Base-by-base conservation (phyloP, 1,140 invertebrate species). In the Penaeus vannamei region DNA sequence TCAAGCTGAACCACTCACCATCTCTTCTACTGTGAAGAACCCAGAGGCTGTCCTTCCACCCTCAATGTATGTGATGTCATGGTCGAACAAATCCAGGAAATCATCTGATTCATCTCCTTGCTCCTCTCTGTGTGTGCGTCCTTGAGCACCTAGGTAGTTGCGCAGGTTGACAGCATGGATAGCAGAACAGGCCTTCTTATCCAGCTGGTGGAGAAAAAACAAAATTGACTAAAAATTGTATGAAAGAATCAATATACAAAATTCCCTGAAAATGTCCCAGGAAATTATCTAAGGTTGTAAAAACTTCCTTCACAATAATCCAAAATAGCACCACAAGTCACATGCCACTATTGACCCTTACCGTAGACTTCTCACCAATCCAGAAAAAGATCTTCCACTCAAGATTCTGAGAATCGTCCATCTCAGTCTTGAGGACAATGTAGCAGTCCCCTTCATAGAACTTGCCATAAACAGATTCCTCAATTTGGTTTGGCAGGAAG, bases 391-490 rank as follows among this genome's bases (percentile, higher is more conserved):
- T 99, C 92, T 98, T 95, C 97, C 98, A 99, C 84, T 95, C 95
- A 0, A 99, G 93, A 84, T 96, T 96, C 76, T 97, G 97, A 91
- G 96, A 95, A 61, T 98, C 93, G 93, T 99, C 98, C 59, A 96
- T 93, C 62, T 94, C 95, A 0, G 99, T 99, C 93, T 99, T 98
- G 76, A 99, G 93, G 85, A 99, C 95, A 91, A 99, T 99, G 92
- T 99, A 99, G 93, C 98, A 99, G 93, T 99, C 99, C 23, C 97
- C 99, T 94, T 99, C 98, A 93, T 99, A 99, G 93, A 99, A 99
- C 93, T 99, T 99, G 14, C 99, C 99, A 94, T 99, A 96, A 0
- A 97, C 95, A 20, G 96, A 97, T 95, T 97, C 95, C 88, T 97
- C 96, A 87, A 92, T 89, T 76, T 89, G 96, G 93, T 98, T 99